Base-by-base conservation (phyloP, 2,797 vertebrate genomes). In the Lithobates sylvaticus region DNA sequence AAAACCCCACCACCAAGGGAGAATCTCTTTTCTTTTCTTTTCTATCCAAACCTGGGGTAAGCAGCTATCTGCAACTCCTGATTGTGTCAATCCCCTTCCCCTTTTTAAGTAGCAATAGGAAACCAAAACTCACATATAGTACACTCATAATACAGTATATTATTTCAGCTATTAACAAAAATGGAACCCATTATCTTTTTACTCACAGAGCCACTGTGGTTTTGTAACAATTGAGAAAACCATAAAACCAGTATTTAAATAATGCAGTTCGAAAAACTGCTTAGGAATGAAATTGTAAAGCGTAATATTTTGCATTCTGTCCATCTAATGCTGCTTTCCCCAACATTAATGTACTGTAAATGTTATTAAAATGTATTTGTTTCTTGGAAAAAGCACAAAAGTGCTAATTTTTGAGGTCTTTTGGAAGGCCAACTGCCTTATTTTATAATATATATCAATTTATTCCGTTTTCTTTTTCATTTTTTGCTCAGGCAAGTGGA, bases 301-400 rank as follows among this genome's bases (percentile, higher is more conserved):
- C 34, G 13, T 58, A 77, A n/a, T 12, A 77, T 36, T 77, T 61
- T 61, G 75, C 61, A 36, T n/a, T 77, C 61, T 77, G 39, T 76
- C 23, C 29, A 54, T 27, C 47, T 77, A 77, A 58, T 77, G 29
- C 7, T 61, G 54, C 54, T 58, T 77, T 64, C 54, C 29, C 36
- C 5, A 23, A 39, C 76, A 26, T 79, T 44, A 69, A 47, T 44
- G 26, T 69, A 69, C n/a, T 69, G 36, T 79, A 69, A 78, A 79
- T 79, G 64, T 29, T 78, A 78, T 61, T 65, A 78, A 78, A 78
- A 21, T 67, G 36, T 68, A 67, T 79, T 67, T 69, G 77, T 32
- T 79, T 79, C 61, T 65, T 79, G 77, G 64, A n/a, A 39, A 18
- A 39, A 44, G 76, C 10, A 64, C 61, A 67, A 78, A 26, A 78